These are phyloP conservation scores for Ctenodactylus gundi DNA, from an alignment of 2,113 vertebrate genomes.

Conservation along the genomic window DNA sequence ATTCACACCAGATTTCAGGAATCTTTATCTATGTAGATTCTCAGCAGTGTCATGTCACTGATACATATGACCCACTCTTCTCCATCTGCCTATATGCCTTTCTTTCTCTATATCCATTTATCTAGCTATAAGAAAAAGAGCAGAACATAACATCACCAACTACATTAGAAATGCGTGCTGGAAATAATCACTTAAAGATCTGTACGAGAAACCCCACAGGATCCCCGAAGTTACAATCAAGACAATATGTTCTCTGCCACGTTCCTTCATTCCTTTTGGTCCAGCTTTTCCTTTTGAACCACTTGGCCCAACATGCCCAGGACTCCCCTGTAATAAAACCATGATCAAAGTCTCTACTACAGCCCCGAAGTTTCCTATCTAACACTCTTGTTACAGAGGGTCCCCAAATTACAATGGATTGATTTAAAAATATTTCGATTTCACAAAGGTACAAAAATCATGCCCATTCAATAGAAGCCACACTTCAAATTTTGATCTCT, in stretches of 20 bases:
- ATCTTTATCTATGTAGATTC: background rate
- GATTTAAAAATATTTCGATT: background rate
- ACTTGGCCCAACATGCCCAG: conserved; percentile 67
- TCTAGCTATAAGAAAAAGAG: background rate
- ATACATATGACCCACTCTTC: background rate
- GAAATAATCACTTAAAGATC: background rate
- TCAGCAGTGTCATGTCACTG: background rate
- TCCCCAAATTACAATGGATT: background rate
- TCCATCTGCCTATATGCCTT: background rate
- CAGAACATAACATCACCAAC: background rate
- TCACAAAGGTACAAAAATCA: background rate
- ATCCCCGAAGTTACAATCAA: background rate
- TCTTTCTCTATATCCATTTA: background rate
- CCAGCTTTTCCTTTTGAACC: conserved; percentile 85
- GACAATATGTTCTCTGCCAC: background rate
- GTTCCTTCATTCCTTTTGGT: conserved; percentile 87
- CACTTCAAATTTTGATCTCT: background rate
- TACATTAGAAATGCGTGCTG: background rate
- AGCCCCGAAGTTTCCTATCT: background rate
- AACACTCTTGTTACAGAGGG: background rate
- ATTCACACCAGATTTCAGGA: background rate
- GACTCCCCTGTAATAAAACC: conserved; percentile 73
- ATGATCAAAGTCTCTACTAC: conserved; percentile 42
- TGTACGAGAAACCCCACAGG: fast-evolving
- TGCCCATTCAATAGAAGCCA: background rate